These are phyloP conservation scores for Actenoides lindsayi DNA, from an alignment of 2,113 vertebrate genomes.

Conservation along the genomic window DNA sequence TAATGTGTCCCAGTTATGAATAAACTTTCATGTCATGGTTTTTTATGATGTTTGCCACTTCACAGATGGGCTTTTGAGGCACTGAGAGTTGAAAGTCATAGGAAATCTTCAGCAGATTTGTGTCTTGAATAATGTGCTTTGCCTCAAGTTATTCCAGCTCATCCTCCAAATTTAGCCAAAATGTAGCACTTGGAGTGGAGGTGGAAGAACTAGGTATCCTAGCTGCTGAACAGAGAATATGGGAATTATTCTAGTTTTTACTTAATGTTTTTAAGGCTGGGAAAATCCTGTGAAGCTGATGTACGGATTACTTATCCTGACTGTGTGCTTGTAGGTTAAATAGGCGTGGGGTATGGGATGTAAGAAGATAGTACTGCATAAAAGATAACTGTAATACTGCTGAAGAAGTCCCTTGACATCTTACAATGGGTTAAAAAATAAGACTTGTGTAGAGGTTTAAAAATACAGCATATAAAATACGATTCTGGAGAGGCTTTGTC, in stretches of 20 bases:
- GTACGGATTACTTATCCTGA: background rate
- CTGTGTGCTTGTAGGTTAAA: background rate
- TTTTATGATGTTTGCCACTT: background rate
- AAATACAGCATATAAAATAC: background rate
- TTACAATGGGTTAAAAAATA: background rate
- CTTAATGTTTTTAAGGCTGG: background rate
- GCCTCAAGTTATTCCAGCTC: background rate
- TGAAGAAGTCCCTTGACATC: background rate
- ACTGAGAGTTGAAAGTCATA: background rate
- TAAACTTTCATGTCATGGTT: background rate
- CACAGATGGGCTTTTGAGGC: background rate
- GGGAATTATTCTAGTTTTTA: background rate
- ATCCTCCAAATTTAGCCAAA: background rate
- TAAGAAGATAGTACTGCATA: background rate
- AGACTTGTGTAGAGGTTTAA: background rate
- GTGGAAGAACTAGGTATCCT: background rate
- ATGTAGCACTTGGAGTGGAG: background rate
- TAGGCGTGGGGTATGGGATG: rapidly evolving
- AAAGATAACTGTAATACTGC: background rate
- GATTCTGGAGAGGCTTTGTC: background rate
- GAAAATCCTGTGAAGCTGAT: background rate
- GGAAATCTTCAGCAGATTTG: background rate
- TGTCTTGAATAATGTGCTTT: background rate
- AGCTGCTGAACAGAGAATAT: background rate
- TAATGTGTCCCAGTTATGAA: background rate